Percentiles rank a stretch among this genome's conserved stretches.
These are phyloP conservation scores for Hirundo rustica DNA, from an alignment of 2,797 vertebrate genomes.

Conservation along the genomic window DNA sequence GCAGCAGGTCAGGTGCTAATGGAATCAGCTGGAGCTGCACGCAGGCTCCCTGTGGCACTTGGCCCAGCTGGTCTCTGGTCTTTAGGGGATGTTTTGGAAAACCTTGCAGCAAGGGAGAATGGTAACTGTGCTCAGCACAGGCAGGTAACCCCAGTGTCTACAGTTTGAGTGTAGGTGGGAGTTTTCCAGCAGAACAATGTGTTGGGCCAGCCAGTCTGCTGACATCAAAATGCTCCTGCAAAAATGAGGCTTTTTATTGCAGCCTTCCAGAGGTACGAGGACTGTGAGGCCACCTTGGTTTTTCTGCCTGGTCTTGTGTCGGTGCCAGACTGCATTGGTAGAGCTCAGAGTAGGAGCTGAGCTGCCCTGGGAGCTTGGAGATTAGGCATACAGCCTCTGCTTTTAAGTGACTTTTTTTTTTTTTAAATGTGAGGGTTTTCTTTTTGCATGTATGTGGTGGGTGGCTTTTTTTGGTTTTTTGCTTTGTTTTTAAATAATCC, in stretches of 20 bases:
- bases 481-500: not conserved
- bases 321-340: rapidly evolving
- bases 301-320: not conserved
- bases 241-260: not conserved
- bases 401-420: not conserved
- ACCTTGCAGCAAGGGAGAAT: not conserved
- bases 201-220: not conserved
- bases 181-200: not conserved
- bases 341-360: not conserved
- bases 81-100: not conserved
- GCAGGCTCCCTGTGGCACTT: rapidly evolving
- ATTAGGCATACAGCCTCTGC: not conserved
- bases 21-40: not conserved
- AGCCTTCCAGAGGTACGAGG: not conserved
- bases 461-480: rapidly evolving
- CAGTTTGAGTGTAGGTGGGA: not conserved
- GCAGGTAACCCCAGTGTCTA: not conserved
- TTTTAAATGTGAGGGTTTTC: not conserved
- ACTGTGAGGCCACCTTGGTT: not conserved
- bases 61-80: not conserved
- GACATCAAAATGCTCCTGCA: not conserved
- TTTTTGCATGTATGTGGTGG: not conserved
- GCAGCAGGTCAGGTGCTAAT: not conserved
- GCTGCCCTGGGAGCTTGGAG: not conserved
- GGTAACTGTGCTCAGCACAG: not conserved